These are phyloP conservation scores for Cataglyphis altisquamis DNA, from an alignment of 2,888 invertebrate genomes.

Conservation along the genomic window DNA sequence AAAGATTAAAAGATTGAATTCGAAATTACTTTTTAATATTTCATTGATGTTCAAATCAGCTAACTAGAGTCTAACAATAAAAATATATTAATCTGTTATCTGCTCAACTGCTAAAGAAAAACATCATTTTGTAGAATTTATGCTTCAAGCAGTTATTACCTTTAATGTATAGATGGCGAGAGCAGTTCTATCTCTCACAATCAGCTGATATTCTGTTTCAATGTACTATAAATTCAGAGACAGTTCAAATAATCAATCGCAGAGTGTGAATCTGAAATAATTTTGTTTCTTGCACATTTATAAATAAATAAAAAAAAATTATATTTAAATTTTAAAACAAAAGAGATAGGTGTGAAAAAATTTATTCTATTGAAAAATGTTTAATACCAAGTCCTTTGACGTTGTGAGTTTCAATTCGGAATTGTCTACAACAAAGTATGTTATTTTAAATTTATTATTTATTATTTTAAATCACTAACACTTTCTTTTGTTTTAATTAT, in stretches of 20 bases:
- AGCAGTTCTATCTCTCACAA: not conserved
- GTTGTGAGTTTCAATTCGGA: slow-evolving; percentile 80
- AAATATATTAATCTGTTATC: not conserved
- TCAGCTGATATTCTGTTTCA: not conserved
- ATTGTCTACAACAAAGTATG: slow-evolving; percentile 78
- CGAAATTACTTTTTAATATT: no score
- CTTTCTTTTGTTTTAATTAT: not conserved
- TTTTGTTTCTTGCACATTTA: not conserved
- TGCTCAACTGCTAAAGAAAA: no score
- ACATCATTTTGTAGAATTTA: not conserved
- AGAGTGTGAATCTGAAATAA: not conserved
- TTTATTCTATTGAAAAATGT: slow-evolving; percentile 73
- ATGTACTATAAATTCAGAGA: not conserved
- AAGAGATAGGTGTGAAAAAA: not conserved
- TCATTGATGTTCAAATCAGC: no score
- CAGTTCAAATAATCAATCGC: not conserved
- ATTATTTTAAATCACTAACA: not conserved
- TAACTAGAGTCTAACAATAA: no score
- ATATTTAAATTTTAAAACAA: slow-evolving; percentile 11
- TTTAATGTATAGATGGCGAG: not conserved
- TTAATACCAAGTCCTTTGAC: slow-evolving; percentile 78
- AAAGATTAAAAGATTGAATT: no score
- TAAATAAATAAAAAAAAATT: not conserved
- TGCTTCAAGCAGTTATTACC: not conserved
- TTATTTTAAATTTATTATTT: slow-evolving; percentile 8